Evolutionary conservation across 2,113 vertebrate species (phyloP).

Genomic region (Astatoreochromis straeleni): DNA sequence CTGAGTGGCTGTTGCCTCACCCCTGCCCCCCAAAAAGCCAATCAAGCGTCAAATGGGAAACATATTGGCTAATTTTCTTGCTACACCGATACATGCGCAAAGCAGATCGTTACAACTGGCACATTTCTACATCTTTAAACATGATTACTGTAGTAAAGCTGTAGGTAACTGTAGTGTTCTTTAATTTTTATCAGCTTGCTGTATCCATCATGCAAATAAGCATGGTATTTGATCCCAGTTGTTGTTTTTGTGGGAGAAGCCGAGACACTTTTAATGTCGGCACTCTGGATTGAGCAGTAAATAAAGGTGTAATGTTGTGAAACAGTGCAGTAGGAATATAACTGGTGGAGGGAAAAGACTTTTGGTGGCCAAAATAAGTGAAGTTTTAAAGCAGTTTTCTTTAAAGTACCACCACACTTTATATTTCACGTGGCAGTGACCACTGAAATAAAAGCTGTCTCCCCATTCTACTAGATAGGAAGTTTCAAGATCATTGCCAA

Average conservation of each 20-base stretch:
- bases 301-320: neutral
- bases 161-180: neutral
- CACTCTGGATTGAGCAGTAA: neutral
- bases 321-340: neutral
- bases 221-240: neutral
- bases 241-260: neutral
- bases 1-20: neutral
- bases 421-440: neutral
- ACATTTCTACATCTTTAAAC: neutral
- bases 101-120: neutral
- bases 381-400: neutral
- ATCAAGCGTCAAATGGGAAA: neutral
- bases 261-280: rapidly evolving
- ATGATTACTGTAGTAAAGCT: neutral
- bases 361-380: neutral
- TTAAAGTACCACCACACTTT: neutral
- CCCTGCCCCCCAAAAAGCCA: neutral
- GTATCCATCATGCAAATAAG: neutral
- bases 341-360: neutral
- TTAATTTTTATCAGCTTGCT: neutral
- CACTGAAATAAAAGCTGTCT: neutral
- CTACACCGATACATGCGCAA: rapidly evolving
- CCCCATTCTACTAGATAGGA: rapidly evolving
- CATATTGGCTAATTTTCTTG: neutral
- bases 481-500: neutral